Base-by-base conservation (phyloP, 2,797 vertebrate species). In the Molossus alvarezi region DNA sequence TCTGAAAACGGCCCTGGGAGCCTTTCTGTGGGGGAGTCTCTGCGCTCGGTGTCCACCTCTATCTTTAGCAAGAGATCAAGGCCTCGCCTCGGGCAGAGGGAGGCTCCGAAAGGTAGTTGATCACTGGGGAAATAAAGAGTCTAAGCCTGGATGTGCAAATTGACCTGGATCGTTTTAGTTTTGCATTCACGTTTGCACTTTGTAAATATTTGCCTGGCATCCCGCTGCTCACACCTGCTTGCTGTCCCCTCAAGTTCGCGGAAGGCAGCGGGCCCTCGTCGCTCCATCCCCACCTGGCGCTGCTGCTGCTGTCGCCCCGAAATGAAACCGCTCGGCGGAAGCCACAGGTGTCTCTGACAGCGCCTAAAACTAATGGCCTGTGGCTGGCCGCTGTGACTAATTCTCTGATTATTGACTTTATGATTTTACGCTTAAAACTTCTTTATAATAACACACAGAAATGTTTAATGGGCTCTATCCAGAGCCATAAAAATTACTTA, bases 391-490 rank as follows among this genome's bases (percentile, higher is more conserved):
- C 97, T 97, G 96, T 96, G 97, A 98, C 77, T 97, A 97, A 98
- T 97, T 95, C 94, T 92, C 93, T 91, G 97, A 97, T 98, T 97
- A 98, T 98, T 96, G 97, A 97, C 92, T 97, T 98, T 97, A 97
- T 96, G 96, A 98, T 96, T 97, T 97, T 97, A 97, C 93, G 91
- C 97, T 98, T 97, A 96, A 98, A 98, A 98, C 97, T 98, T 97
- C 96, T 98, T 94, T 89, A 97, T 98, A 98, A 97, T 97, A 98
- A 98, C 97, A 76, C 96, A 98, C 94, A 87, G 97, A 98, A 97
- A 98, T 96, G 97, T 95, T 96, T 97, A 98, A 98, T 95, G 95
- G 97, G 97, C 97, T 96, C 97, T 98, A 98, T 94, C 95, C 95
- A 97, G 95, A 95, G 90, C 95, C 67, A 97, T 98, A 98, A 97